Evolutionary conservation across 2,888 invertebrate genomes (phyloP), one percentile per base, ranked within the genome.

Genomic region (Auanema sp.): DNA sequence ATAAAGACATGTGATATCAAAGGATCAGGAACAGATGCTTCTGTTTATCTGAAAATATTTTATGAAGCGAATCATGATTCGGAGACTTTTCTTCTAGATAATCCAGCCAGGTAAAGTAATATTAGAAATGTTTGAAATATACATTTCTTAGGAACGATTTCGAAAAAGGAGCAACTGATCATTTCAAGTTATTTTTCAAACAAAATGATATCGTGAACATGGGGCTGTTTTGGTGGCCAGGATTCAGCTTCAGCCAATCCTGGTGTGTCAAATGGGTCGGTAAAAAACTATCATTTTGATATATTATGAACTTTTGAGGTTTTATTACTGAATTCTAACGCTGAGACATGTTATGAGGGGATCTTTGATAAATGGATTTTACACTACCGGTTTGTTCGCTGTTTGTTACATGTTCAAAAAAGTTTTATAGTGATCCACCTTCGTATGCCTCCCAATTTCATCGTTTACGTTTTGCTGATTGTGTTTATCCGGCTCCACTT

Each of bases 181-280:
- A 78, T 43, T 79, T 77, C 64, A 72, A 71, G 40, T 61, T 78
- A 14, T 60, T 64, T 6, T 68, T 79, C 57, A 73, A 69, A 54
- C 76, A 76, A 50, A 71, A 68, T n/a, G 77, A 78, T 50, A 62
- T 76, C 23, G 69, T 77, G 14, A 76, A 77, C 53, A 58, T 78
- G 64, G 78, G 78, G 0, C 58, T 78, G 8, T 78, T 71, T 58
- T 78, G 76, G 76, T 76, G 75, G 78, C 78, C 78, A 0, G 76
- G 76, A 14, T 74, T 70, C 59, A 70, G 71, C 50, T 47, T 76
- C 23, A 69, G 71, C 24, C 76, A 75, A 47, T 64, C 66, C 25
- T 76, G 72, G 72, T 76, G 76, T 60, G 76, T 76, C 33, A 68
- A 76, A 41, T 76, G 75, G 75, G 77, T 75, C 24, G 52, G 68